These are phyloP conservation scores for Melanotaenia nigrans DNA, from an alignment of 2,797 vertebrate species.

Conservation along the genomic window DNA sequence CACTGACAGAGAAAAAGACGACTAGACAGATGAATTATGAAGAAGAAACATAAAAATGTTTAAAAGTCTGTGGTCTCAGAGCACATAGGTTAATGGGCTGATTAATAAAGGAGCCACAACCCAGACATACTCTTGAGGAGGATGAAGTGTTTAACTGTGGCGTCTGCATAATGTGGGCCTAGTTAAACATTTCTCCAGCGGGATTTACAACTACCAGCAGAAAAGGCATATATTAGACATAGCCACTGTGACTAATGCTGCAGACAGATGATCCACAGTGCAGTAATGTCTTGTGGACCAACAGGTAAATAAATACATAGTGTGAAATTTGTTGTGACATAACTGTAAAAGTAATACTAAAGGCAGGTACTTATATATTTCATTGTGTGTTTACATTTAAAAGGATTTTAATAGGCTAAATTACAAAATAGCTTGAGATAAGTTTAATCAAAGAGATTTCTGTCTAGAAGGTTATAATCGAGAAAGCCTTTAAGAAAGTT, in stretches of 20 bases:
- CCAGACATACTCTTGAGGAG: conserved; percentile 17
- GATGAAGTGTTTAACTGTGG: conserved; percentile 16
- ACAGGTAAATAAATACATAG: neutral
- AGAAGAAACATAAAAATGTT: neutral
- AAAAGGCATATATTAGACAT: conserved; percentile 49
- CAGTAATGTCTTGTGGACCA: neutral
- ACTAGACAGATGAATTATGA: too few species aligned
- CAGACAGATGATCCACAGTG: conserved; percentile 47
- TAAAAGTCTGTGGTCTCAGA: neutral
- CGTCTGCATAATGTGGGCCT: conserved; percentile 54
- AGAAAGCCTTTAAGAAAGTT: neutral
- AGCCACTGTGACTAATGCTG: conserved; percentile 19
- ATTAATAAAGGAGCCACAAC: conserved; percentile 1
- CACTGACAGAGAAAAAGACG: neutral
- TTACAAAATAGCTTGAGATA: neutral
- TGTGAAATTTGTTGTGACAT: neutral
- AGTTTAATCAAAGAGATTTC: neutral
- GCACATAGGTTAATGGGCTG: neutral
- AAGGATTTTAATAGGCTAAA: neutral
- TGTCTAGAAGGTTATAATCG: neutral
- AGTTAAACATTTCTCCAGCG: conserved; percentile 56
- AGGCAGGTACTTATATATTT: neutral
- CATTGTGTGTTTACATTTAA: neutral
- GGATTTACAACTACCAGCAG: conserved; percentile 50
- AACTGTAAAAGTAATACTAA: neutral